Conservation (phyloP, 2,888 invertebrate species). For the Epirrita christyi region DNA sequence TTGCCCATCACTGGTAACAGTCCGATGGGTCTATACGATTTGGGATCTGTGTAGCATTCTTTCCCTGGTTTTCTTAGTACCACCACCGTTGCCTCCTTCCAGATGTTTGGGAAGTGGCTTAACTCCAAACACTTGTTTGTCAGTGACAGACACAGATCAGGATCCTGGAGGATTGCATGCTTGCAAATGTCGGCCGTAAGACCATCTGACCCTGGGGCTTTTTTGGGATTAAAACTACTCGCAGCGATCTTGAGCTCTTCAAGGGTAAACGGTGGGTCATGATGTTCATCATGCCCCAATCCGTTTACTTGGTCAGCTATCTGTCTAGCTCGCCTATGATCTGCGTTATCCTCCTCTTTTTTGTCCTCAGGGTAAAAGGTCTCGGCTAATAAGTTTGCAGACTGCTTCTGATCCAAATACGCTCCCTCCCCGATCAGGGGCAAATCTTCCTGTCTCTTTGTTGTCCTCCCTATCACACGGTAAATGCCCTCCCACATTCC, state of each 20-base stretch:
- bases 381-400: conserved; percentile 4
- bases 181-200: conserved; percentile 16
- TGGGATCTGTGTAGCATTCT: not conserved
- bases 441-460: conserved; percentile 1
- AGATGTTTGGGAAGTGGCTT: conserved; percentile 2
- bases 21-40: conserved; percentile 17
- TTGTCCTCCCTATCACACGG: conserved; percentile 9
- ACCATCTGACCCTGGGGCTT: conserved; percentile 24
- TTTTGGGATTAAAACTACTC: conserved; percentile 28
- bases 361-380: conserved; percentile 20
- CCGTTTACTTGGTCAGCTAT: conserved; percentile 1
- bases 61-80: conserved; percentile 6
- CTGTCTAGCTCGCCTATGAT: too few species aligned
- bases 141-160: not conserved
- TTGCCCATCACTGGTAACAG: conserved; percentile 34
- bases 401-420: not conserved
- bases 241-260: conserved; percentile 14
- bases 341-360: too few species aligned
- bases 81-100: conserved; percentile 15
- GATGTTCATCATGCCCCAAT: not conserved
- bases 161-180: conserved; percentile 28
- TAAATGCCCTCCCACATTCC: conserved; percentile 7
- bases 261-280: conserved; percentile 30
- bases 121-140: conserved; percentile 4
- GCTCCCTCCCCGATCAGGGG: not conserved